Base-by-base conservation (phyloP, 2,888 invertebrate species). In the Antheraea assamensis region DNA sequence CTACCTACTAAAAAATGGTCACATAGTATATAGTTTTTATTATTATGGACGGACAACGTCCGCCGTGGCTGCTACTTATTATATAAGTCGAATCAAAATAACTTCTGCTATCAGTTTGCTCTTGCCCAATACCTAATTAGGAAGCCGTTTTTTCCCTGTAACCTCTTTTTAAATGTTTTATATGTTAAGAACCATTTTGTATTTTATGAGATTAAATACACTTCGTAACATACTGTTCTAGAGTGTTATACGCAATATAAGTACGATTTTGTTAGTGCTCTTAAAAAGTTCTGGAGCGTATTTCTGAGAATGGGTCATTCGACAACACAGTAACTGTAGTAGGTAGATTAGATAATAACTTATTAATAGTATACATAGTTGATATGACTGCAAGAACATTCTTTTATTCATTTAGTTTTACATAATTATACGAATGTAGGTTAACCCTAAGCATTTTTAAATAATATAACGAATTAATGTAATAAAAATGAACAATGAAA, bases 211-310 rank as follows among this genome's bases (percentile, higher is more conserved):
- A 42, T 42, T 21, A 52, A 52, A 52, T 19, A 52, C 5, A 13
- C 49, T 19, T 52, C 3, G 3, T 52, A 52, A 52, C 21, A 52
- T 52, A 58, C 24, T 24, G 10, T 58, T 24, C 13, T 58, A 58
- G n/a, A 10, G n/a, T n/a, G 10, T 21, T 24, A 58, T 58, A 5
- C 13, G 10, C 58, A 24, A n/a, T 7, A 1, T 10, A 24, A 2
- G 21, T 24, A 58, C 13, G 24, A 58, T 58, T 58, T 7, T 58
- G 24, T 58, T 13, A 58, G 13, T 24, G 58, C 58, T 58, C 24
- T 58, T 58, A 58, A 58, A 58, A n/a, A 58, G 58, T 58, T 58
- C n/a, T 24, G 24, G 24, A 58, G 58, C 58, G 58, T 58, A 24
- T 58, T 58, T 58, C 58, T 58, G 58, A 58, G 58, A 58, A 58